Base-by-base conservation (phyloP, 2,888 invertebrate genomes). In the Punctoribates punctum region DNA sequence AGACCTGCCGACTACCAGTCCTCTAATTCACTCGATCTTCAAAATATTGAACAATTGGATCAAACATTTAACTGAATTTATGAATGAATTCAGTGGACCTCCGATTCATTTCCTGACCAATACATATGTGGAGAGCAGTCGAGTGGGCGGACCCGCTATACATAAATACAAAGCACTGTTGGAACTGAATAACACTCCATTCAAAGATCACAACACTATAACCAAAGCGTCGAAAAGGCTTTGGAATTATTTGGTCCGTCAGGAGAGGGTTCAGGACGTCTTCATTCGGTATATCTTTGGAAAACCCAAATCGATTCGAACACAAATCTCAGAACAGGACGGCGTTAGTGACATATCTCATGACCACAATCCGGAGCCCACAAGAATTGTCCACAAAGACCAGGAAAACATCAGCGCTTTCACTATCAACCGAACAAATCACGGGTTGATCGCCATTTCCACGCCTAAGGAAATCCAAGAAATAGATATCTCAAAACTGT, bases 401-500 rank as follows among this genome's bases (percentile, higher is more conserved):
- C 96, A 96, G 85, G 99, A 99, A 85, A 93, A 96, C 76, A 96
- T 99, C 81, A 91, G 95, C 75, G 94, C 98, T 46, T 99, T 99
- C 87, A 96, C 97, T 83, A 88, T 97, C 77, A 97, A 96, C 85
- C 74, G 80, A 80, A 79, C 91, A 23, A 90, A 90, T 80, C 88
- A 89, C 74, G 93, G 94, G 48, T 86, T 92, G 79, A 88, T 99
- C 80, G 93, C 96, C 0, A 88, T 99, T 80, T 94, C 97, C 8
- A 99, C 97, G 67, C 93, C 95, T 0, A 90, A 96, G 76, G 99
- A 99, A 85, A 90, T 99, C 15, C 96, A 98, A 83, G 99, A 99
- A 86, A 91, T 99, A 89, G 97, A 98, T 85, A 95, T 99, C 81
- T 92, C 94, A 0, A 86, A 94, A 72, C 86, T 99, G 38, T 86